Percentiles rank a stretch among this genome's conserved stretches.
These are phyloP conservation scores for Hofmannophila pseudospretella DNA, from an alignment of 2,888 invertebrate species.

Conservation along the genomic window DNA sequence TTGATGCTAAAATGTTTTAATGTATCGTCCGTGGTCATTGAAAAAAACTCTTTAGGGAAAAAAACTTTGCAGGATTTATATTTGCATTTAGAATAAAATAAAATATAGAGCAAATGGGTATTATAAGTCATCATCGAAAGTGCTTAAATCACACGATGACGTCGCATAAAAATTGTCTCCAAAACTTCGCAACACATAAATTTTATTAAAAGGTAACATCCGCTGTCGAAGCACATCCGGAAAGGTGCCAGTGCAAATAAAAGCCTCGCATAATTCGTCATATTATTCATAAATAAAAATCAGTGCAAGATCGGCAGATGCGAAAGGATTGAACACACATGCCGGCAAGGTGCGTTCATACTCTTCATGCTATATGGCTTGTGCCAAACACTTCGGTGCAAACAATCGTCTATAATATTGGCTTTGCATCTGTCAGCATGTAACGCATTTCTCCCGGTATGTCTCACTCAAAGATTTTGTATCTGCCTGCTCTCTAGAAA, in stretches of 20 bases:
- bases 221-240: conserved; percentile 66
- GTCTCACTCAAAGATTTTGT: not conserved
- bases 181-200: conserved; percentile 37
- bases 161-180: conserved; percentile 27
- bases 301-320: conserved; percentile 71
- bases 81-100: too few relatives aligned
- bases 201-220: conserved; percentile 53
- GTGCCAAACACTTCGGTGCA: conserved; percentile 60
- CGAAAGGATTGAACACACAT: conserved; percentile 73
- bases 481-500: too few relatives aligned
- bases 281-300: conserved; percentile 76
- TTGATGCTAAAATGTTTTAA: conserved; percentile 21
- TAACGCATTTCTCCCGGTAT: conserved; percentile 22
- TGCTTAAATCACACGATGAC: conserved; percentile 15
- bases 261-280: conserved; percentile 70
- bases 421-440: conserved; percentile 49
- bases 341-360: conserved; percentile 62
- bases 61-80: conserved; percentile 1
- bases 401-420: conserved; percentile 46
- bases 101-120: not conserved
- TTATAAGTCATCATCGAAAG: too few relatives aligned
- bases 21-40: too few relatives aligned
- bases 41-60: too few relatives aligned
- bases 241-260: conserved; percentile 70
- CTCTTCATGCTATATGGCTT: conserved; percentile 45